phyloP scores from a whole-genome alignment of 2,797 vertebrate genomes.

The Helarctos malayanus region DNA sequence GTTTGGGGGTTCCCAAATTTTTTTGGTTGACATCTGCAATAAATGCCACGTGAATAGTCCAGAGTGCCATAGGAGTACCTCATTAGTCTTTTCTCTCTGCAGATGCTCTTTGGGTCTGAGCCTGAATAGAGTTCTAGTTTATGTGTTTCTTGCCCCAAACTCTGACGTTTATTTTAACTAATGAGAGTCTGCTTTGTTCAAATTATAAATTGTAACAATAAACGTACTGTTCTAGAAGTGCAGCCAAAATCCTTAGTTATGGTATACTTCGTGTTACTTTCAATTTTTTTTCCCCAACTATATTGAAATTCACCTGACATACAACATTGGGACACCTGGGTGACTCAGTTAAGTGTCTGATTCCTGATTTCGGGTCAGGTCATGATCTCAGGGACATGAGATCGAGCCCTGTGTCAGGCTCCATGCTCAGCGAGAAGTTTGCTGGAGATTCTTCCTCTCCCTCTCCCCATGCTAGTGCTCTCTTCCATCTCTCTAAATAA shows the following conservation, averaged over 20 bases:
- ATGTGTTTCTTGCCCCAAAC: slow-evolving; percentile 5
- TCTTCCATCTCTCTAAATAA: background rate
- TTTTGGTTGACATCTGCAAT: background rate
- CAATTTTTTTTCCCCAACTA: background rate
- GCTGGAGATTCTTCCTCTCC: background rate
- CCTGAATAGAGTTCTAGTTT: slow-evolving; percentile 15
- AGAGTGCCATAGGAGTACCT: background rate
- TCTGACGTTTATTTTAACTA: slow-evolving; percentile 37
- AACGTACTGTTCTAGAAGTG: slow-evolving; percentile 46
- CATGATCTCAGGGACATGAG: background rate
- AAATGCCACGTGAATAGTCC: background rate
- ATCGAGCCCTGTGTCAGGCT: background rate
- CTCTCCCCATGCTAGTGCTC: background rate
- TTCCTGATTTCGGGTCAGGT: background rate
- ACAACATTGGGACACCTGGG: background rate
- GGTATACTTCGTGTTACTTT: slow-evolving; percentile 45
- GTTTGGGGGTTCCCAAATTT: background rate
- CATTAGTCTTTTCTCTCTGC: background rate
- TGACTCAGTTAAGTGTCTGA: background rate
- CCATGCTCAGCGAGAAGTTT: background rate
- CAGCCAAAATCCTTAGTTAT: slow-evolving; percentile 8
- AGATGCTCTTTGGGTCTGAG: background rate
- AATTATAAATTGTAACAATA: background rate
- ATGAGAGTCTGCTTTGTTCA: background rate
- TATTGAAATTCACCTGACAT: background rate